Conservation (phyloP, 2,888 invertebrate genomes). For the Drosophila parthenogenetica region DNA sequence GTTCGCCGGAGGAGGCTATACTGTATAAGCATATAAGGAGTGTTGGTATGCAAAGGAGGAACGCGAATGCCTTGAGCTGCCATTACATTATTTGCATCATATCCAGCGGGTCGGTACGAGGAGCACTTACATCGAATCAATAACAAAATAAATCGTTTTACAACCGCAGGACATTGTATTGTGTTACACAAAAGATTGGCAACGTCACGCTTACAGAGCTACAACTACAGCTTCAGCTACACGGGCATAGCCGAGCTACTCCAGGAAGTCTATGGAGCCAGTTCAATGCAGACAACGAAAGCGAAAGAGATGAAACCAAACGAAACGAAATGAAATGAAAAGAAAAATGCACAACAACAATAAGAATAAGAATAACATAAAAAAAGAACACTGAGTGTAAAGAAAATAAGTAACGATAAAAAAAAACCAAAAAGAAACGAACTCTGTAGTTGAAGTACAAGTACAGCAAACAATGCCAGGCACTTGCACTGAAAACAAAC, state of each 20-base stretch:
- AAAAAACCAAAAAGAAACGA: background rate
- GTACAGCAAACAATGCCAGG: slow-evolving; percentile 65
- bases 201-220: slow-evolving; percentile 34
- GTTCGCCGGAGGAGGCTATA: background rate
- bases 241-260: slow-evolving; percentile 31
- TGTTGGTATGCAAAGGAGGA: slow-evolving; percentile 62
- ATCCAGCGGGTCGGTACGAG: slow-evolving; percentile 56
- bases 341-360: slow-evolving; percentile 25
- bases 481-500: slow-evolving; percentile 78
- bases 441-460: slow-evolving; percentile 24
- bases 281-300: slow-evolving; percentile 61
- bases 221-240: slow-evolving; percentile 1
- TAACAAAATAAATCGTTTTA: slow-evolving; percentile 82
- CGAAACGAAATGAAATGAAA: slow-evolving; percentile 38
- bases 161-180: slow-evolving; percentile 82
- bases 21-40: background rate
- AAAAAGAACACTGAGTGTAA: slow-evolving; percentile 1
- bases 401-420: slow-evolving; percentile 17
- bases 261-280: slow-evolving; percentile 41
- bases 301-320: slow-evolving; percentile 59
- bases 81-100: slow-evolving; percentile 80
- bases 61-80: slow-evolving; percentile 64
- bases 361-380: slow-evolving; percentile 10
- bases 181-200: slow-evolving; percentile 79
- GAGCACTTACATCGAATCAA: slow-evolving; percentile 79